Percentiles rank a stretch among this genome's conserved stretches.
These are phyloP conservation scores for Gibbula magus DNA, from an alignment of 2,888 invertebrate species.

Conservation along the genomic window DNA sequence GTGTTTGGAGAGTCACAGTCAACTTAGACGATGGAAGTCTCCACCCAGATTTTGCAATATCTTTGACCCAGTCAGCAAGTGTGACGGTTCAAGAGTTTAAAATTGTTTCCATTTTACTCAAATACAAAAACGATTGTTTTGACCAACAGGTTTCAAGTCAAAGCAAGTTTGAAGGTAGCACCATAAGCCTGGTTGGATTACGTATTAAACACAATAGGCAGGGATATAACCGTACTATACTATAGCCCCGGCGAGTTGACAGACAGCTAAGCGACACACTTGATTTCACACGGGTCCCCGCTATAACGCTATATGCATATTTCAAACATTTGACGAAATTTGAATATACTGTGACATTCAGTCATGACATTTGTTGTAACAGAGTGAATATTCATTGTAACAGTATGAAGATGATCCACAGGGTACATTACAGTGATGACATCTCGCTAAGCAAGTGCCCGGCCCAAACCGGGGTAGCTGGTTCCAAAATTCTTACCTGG, in stretches of 20 bases:
- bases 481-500: neutral
- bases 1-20: neutral
- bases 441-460: neutral
- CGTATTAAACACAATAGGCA: neutral
- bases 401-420: too few relatives aligned
- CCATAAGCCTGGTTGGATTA: neutral
- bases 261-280: neutral
- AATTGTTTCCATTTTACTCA: too few relatives aligned
- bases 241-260: neutral
- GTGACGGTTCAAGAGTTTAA: too few relatives aligned
- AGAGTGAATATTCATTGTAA: too few relatives aligned
- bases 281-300: neutral
- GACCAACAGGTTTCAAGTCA: neutral
- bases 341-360: too few relatives aligned
- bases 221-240: neutral
- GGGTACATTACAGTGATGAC: too few relatives aligned
- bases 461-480: neutral
- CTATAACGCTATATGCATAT: neutral
- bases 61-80: neutral
- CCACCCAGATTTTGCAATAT: conserved; percentile 2
- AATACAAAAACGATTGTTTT: too few relatives aligned
- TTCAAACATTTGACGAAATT: neutral
- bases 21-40: neutral
- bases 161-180: neutral
- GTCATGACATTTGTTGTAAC: too few relatives aligned